phyloP scores from a whole-genome alignment of 2,113 vertebrate genomes.

The Caranx ignobilis region DNA sequence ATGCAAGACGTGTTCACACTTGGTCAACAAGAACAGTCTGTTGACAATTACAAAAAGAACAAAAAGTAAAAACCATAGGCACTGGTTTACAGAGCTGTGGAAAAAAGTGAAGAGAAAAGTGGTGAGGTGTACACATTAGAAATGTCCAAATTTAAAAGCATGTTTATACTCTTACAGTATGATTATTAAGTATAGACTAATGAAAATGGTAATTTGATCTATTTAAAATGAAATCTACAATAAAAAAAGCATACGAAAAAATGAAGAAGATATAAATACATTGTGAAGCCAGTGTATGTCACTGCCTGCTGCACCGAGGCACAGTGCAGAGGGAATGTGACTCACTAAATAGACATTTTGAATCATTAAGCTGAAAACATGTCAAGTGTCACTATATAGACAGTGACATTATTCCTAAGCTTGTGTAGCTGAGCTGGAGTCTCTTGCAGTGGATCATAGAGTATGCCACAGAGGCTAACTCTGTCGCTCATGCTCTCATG shows the following conservation, averaged over 20 bases:
- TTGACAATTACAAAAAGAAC: too few relatives aligned
- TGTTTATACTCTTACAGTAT: background rate
- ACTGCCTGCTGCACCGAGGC: background rate
- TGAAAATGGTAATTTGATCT: background rate
- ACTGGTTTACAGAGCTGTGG: too few relatives aligned
- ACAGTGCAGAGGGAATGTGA: background rate
- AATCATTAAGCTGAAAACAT: slow-evolving; percentile 28
- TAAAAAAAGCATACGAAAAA: background rate
- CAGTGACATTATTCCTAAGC: slow-evolving; percentile 27
- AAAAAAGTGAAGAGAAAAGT: too few relatives aligned
- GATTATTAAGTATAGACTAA: background rate
- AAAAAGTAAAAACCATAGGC: too few relatives aligned
- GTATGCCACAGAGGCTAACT: slow-evolving; percentile 47
- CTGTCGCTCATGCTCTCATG: slow-evolving; percentile 38
- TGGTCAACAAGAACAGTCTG: too few relatives aligned
- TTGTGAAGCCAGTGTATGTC: background rate
- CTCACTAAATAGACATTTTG: background rate
- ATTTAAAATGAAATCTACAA: background rate
- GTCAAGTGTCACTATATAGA: slow-evolving; percentile 18
- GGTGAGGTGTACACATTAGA: too few relatives aligned
- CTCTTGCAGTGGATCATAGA: slow-evolving; percentile 44
- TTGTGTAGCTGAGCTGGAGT: slow-evolving; percentile 25
- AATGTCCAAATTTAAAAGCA: background rate
- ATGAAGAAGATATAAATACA: background rate
- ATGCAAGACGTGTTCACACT: too few relatives aligned